Evolutionary conservation across 2,797 vertebrate genomes (phyloP), one percentile per base, ranked within the genome.

Genomic region (Orestias chungarensis): DNA sequence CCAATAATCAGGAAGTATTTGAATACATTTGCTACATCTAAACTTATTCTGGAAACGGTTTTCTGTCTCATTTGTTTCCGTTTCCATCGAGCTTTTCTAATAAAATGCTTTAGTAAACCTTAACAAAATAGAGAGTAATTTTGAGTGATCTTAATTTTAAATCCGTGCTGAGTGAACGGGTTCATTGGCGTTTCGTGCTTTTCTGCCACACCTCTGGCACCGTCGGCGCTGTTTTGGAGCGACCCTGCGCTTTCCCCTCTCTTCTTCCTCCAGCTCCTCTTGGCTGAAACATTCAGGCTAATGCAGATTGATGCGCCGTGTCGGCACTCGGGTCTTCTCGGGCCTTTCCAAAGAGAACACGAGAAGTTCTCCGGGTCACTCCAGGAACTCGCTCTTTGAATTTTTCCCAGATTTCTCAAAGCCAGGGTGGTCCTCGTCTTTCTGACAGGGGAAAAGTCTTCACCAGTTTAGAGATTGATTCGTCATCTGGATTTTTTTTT

Each of bases 241-340:
- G 55, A 10, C 35, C 8, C 57, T n/a, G 23, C 33, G 6, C 35
- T 57, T 38, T n/a, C 20, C 31, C 11, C 57, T 61, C 57, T 61
- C 27, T 61, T 38, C 57, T 38, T n/a, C n/a, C 57, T 61, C 57
- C 57, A 38, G 57, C 57, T 40, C 57, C 40, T 38, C n/a, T 61
- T 61, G 33, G 57, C 57, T 6, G 5, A 40, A 10, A n/a, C 0
- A 5, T n/a, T 61, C 35, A 38, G 57, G 29, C 9, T n/a, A 18
- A 12, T 4, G 20, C 23, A 23, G 31, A 35, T 38, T 38, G 57
- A 38, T 38, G 11, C 31, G 31, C 57, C 20, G 18, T 2, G 33
- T 29, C 57, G 6, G 20, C 57, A 5, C 57, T 23, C 20, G 20
- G 23, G 55, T 33, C 55, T 59, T 59, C 10, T 57, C 52, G 18